Evolutionary conservation across 2,888 invertebrate genomes (phyloP), one percentile per base, ranked within the genome.

Genomic region (Lycophotia porphyrea): DNA sequence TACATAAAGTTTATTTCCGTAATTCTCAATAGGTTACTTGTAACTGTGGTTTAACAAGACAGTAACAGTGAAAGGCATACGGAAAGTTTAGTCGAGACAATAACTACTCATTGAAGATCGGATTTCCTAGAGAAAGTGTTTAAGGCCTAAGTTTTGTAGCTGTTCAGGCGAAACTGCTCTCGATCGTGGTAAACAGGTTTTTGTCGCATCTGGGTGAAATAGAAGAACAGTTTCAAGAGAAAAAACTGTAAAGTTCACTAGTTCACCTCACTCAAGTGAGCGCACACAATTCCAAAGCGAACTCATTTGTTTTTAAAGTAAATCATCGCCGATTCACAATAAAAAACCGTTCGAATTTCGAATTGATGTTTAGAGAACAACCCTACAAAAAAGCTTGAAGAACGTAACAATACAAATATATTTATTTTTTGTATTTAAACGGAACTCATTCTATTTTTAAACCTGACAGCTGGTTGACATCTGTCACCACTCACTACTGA

Each of bases 71-170:
- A 82, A 84, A 80, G 84, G 76, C 55, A 73, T 15, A 58, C 76
- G 82, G 84, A 82, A 81, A 60, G 21, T 42, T 27, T 0, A n/a
- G 47, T 72, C 69, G 74, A 70, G 70, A 84, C 85, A 84, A 81
- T 81, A 34, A 61, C 47, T 21, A 66, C 67, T 67, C 75, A 75
- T 39, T 61, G 72, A 82, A 82, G 72, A 84, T 85, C 64, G 42
- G 42, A 67, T 78, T 84, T 84, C 84, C 84, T 75, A 21, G 65
- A 34, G 84, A 85, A 84, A 84, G 85, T 66, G 0, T 13, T n/a
- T 9, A 55, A 60, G 42, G 60, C 60, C 36, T 71, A 42, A 34
- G 73, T 61, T 74, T 69, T 78, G 61, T 36, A 21, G 15, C 27
- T 60, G 55, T 74, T 83, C 69, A 67, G 21, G 70, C 39, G 44